Evolutionary conservation across 1,140 invertebrate genomes (phyloP).

Genomic region (Trissolcus basalis): DNA sequence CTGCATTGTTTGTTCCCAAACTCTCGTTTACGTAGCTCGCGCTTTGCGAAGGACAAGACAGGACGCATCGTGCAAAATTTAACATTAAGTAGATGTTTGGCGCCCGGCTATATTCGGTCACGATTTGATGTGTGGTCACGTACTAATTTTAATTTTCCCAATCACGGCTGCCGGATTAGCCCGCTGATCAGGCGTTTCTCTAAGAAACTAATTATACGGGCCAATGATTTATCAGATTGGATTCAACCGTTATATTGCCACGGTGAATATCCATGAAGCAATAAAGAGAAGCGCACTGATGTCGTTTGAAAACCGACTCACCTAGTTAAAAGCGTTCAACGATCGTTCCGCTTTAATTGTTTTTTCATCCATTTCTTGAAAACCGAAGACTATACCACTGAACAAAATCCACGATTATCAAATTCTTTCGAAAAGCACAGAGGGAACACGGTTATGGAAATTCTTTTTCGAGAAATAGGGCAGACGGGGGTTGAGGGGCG

Average conservation of each 20-base stretch:
- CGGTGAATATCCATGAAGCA: slow-evolving; percentile 47
- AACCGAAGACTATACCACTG: slow-evolving; percentile 14
- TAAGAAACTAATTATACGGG: slow-evolving; percentile 55
- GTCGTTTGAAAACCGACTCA: background rate
- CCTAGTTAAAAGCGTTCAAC: slow-evolving; percentile 35
- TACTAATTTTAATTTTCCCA: slow-evolving; percentile 49
- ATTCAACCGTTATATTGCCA: slow-evolving; percentile 43
- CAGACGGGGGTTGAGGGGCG: too few relatives aligned
- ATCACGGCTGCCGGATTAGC: slow-evolving; percentile 30
- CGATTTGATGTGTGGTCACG: slow-evolving; percentile 57
- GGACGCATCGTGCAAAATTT: slow-evolving; percentile 41
- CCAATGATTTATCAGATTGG: slow-evolving; percentile 56
- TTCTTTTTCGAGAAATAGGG: background rate
- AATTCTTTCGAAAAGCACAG: background rate
- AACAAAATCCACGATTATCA: background rate
- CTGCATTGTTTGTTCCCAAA: slow-evolving; percentile 50
- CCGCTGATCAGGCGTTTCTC: slow-evolving; percentile 13
- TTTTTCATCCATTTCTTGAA: slow-evolving; percentile 16
- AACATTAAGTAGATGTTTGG: slow-evolving; percentile 41
- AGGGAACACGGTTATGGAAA: too few relatives aligned
- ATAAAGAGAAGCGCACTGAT: slow-evolving; percentile 21
- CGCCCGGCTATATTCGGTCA: slow-evolving; percentile 14
- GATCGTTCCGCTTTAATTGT: slow-evolving; percentile 29
- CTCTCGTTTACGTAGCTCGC: slow-evolving; percentile 32
- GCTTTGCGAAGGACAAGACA: slow-evolving; percentile 33